Conservation (phyloP, 1,140 invertebrate species). For the Drosophila ogumai region DNA sequence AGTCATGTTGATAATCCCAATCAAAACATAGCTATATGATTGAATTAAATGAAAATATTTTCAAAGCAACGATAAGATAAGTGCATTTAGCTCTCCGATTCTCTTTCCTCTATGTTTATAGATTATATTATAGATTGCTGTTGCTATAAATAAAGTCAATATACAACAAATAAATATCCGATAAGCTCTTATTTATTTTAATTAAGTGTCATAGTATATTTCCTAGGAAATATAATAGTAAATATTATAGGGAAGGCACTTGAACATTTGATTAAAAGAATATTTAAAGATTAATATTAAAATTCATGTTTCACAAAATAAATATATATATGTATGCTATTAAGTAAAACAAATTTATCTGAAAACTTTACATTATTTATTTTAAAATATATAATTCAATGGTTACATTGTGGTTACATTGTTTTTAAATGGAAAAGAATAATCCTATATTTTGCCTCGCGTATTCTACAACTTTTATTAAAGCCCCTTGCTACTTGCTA, state of each 20-base stretch:
- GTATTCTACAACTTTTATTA: neutral
- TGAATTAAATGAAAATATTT: neutral
- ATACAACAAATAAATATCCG: neutral
- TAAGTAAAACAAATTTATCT: too few species aligned
- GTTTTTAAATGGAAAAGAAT: neutral
- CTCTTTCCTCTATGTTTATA: neutral
- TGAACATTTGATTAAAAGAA: neutral
- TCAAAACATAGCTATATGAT: neutral
- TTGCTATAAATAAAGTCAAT: neutral
- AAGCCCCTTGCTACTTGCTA: neutral
- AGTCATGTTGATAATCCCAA: conserved; percentile 85
- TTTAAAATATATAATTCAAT: too few species aligned
- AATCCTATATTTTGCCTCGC: neutral
- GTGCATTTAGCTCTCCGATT: conserved; percentile 1
- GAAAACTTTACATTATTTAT: too few species aligned
- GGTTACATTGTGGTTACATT: too few species aligned
- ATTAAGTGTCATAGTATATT: neutral
- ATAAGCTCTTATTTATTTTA: conserved; percentile 10
- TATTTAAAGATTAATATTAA: neutral
- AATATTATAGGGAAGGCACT: neutral
- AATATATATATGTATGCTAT: too few species aligned
- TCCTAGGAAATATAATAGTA: neutral
- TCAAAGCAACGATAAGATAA: conserved; percentile 27
- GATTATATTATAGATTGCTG: neutral
- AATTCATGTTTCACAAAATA: too few species aligned